Conservation (phyloP, 2,113 vertebrate genomes). For the Chlorodrepanis virens region DNA sequence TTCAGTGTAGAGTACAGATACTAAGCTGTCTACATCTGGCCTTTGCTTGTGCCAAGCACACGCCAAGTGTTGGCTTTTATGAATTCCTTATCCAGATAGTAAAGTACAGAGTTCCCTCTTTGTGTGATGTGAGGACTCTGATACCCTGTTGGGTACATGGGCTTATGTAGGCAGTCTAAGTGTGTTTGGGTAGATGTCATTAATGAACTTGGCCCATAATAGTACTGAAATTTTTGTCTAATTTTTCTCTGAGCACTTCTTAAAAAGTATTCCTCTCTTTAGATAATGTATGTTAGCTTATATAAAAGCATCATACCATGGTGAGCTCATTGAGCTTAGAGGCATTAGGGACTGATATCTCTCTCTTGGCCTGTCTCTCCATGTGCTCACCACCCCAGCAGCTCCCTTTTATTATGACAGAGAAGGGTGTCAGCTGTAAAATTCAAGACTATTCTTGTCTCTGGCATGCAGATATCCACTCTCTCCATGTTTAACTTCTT, state of each 20-base stretch:
- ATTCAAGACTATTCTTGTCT: neutral
- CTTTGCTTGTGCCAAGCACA: neutral
- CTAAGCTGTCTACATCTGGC: neutral
- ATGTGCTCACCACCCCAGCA: neutral
- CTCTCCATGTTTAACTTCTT: neutral
- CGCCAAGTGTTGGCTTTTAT: neutral
- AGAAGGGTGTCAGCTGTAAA: neutral
- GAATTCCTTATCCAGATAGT: neutral
- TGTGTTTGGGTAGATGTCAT: neutral
- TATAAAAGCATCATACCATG: neutral
- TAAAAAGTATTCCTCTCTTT: neutral
- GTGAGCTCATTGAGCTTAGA: neutral
- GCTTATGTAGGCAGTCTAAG: neutral
- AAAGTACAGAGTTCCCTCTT: neutral
- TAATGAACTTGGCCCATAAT: neutral
- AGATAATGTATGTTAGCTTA: neutral
- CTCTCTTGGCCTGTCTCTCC: neutral
- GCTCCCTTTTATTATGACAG: neutral
- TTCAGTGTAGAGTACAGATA: neutral
- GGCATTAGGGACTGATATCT: neutral
- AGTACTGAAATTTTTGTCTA: neutral
- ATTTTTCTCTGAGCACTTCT: neutral
- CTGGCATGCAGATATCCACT: neutral
- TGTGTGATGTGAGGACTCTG: neutral
- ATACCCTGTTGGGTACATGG: rapidly evolving